Conservation (phyloP, 2,113 vertebrate species). For the Spea multiplicata region DNA sequence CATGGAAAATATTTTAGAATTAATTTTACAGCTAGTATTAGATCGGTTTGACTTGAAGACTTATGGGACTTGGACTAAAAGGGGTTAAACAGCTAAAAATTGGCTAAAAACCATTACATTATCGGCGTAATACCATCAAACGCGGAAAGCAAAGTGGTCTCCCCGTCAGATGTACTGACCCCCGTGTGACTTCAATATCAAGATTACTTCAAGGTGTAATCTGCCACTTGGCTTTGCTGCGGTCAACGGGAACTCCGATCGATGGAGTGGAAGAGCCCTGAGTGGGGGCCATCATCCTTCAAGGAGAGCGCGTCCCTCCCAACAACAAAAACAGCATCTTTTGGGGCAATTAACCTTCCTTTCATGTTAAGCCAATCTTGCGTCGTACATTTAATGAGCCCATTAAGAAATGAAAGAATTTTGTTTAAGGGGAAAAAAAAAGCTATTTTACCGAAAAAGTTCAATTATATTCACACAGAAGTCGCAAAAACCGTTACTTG, state of each 20-base stretch:
- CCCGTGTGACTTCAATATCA: conserved; percentile 53
- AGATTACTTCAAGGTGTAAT: conserved; percentile 61
- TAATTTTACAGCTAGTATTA: too few species aligned
- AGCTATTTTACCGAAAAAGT: too few species aligned
- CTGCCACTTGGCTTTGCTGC: conserved; percentile 56
- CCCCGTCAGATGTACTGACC: conserved; percentile 51
- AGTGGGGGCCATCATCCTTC: conserved; percentile 61
- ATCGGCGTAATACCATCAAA: conserved; percentile 48
- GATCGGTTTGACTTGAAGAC: too few species aligned
- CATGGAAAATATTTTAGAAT: too few species aligned
- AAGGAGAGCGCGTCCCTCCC: not conserved
- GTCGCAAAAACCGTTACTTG: too few species aligned
- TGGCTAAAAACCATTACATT: not conserved
- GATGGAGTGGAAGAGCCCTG: conserved; percentile 62
- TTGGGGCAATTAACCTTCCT: too few species aligned
- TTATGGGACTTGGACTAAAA: not conserved
- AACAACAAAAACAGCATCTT: not conserved
- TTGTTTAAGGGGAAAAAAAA: too few species aligned
- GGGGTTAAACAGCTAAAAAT: not conserved
- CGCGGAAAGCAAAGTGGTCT: not conserved
- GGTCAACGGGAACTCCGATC: conserved; percentile 59
- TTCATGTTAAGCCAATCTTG: too few species aligned
- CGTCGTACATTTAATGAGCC: too few species aligned
- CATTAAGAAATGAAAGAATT: too few species aligned
- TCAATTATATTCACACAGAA: too few species aligned